Percentiles rank a stretch among this genome's conserved stretches.
These are phyloP conservation scores for Ophion ellenae DNA, from an alignment of 2,888 invertebrate genomes.

Conservation along the genomic window DNA sequence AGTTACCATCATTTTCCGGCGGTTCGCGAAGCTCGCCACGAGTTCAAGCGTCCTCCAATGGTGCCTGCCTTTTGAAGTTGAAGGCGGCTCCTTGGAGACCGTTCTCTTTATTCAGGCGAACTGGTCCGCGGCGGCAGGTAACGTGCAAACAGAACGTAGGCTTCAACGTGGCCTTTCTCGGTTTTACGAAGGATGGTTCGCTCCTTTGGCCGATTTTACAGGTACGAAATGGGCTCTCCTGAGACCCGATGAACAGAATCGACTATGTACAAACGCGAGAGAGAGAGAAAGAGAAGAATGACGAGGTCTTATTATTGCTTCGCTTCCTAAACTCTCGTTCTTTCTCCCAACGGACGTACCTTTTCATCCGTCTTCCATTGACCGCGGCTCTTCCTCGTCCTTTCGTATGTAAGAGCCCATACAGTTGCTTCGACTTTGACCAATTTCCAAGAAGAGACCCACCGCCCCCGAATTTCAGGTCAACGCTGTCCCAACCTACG, in stretches of 20 bases:
- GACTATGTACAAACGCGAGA: not conserved
- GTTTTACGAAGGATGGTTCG: conserved; percentile 28
- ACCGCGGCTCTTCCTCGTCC: conserved; percentile 42
- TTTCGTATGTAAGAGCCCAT: conserved; percentile 37
- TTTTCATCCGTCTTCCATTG: conserved; percentile 50
- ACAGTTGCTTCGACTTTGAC: conserved; percentile 67
- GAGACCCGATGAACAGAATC: conserved; percentile 48
- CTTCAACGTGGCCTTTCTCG: not conserved
- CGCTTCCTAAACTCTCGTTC: conserved; percentile 34
- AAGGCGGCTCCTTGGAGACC: not conserved
- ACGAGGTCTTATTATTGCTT: conserved; percentile 13
- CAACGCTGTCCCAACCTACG: conserved; percentile 40
- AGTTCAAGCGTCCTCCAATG: not conserved
- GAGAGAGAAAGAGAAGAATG: not conserved
- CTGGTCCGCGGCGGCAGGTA: conserved; percentile 54
- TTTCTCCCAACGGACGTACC: conserved; percentile 14
- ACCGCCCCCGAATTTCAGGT: conserved; percentile 65
- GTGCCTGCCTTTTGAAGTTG: conserved; percentile 16
- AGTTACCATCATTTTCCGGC: too few species aligned
- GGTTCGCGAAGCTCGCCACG: too few species aligned
- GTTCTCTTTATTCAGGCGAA: conserved; percentile 53
- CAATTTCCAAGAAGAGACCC: conserved; percentile 76
- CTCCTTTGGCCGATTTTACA: conserved; percentile 20
- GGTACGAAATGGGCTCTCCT: conserved; percentile 31
- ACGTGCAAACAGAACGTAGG: conserved; percentile 56